phyloP scores from a whole-genome alignment of 1,140 invertebrate genomes.

The Solenopsis fugax region DNA sequence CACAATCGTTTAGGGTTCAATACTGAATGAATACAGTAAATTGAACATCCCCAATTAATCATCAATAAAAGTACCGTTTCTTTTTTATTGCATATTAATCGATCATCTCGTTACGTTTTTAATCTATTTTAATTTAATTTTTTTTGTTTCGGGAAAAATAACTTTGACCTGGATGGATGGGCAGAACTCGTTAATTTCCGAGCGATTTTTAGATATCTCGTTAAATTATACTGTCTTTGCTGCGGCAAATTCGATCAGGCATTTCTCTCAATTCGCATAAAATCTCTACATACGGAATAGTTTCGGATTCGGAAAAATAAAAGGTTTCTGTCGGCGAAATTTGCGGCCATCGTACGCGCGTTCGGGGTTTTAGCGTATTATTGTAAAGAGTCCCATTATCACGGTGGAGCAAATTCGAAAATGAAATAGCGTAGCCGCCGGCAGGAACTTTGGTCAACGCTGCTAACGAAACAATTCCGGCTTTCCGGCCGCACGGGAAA shows the following conservation, averaged over 20 bases:
- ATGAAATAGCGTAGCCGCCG: slow-evolving; percentile 60
- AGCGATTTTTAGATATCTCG: background rate
- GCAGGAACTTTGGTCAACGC: slow-evolving; percentile 58
- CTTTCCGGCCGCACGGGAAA: slow-evolving; percentile 45
- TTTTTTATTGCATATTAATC: background rate
- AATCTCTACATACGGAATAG: background rate
- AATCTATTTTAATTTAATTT: background rate
- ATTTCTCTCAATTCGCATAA: slow-evolving; percentile 27
- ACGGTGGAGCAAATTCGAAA: slow-evolving; percentile 60
- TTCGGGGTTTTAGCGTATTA: slow-evolving; percentile 48
- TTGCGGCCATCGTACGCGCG: slow-evolving; percentile 1
- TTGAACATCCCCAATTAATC: background rate
- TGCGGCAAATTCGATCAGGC: background rate
- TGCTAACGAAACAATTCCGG: slow-evolving; percentile 55
- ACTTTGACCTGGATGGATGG: background rate
- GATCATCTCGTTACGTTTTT: background rate
- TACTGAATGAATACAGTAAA: background rate
- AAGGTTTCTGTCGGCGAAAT: slow-evolving; percentile 9
- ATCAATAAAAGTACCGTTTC: background rate
- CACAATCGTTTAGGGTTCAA: background rate
- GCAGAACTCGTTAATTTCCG: background rate
- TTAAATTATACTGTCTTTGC: background rate
- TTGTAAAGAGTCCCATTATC: slow-evolving; percentile 64
- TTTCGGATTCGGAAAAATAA: slow-evolving; percentile 15
- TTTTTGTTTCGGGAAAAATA: background rate